A percentile compares a stretch with the other conserved stretches of the same genome.
phyloP scores from a whole-genome alignment of 2,797 vertebrate species.

The Euphonia xanthogaster region DNA sequence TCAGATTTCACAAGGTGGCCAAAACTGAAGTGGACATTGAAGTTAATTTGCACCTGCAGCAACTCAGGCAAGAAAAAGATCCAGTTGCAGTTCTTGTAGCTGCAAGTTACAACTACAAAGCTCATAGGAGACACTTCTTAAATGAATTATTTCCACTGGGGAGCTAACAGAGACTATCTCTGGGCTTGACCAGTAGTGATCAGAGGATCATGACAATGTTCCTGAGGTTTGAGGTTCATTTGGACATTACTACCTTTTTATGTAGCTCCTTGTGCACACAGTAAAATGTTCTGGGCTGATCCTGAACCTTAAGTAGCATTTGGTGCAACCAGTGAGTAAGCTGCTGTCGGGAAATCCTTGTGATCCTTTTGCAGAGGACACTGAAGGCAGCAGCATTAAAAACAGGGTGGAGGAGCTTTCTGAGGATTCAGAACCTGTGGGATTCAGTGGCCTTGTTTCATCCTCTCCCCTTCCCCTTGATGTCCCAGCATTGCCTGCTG shows the following conservation, averaged over 20 bases:
- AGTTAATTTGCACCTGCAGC: neutral
- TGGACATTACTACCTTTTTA: neutral
- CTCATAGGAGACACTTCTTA: neutral
- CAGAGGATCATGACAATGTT: neutral
- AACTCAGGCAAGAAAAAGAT: neutral
- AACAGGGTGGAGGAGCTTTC: neutral
- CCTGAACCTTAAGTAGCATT: neutral
- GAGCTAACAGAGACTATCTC: neutral
- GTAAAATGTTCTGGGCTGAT: neutral
- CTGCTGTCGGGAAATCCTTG: neutral
- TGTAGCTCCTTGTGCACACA: neutral
- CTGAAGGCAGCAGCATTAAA: neutral
- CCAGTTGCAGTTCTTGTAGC: neutral
- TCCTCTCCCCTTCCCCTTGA: neutral
- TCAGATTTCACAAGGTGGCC: neutral
- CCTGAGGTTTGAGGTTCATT: neutral
- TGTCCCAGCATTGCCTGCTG: neutral
- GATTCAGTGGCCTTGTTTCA: neutral
- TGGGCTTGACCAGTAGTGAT: neutral
- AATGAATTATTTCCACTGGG: neutral
- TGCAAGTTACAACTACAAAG: neutral
- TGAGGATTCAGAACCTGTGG: neutral
- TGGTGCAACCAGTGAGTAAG: neutral
- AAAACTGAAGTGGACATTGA: neutral
- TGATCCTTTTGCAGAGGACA: neutral